Evolutionary conservation across 2,113 vertebrate species (phyloP), one percentile per base, ranked within the genome.

Genomic region (Lota lota): DNA sequence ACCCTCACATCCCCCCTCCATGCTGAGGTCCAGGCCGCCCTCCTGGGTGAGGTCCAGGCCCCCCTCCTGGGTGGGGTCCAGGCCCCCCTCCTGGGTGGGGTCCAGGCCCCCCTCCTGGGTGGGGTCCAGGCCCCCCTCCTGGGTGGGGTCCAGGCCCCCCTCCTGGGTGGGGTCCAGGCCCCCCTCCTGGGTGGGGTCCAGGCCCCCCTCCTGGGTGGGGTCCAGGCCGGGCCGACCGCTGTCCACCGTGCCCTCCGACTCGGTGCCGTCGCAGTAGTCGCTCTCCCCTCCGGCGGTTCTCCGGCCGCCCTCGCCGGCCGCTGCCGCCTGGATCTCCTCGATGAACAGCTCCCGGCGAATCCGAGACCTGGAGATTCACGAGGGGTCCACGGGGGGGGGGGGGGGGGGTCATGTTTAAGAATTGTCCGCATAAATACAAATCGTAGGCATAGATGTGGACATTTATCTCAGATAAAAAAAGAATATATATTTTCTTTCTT

Each of bases 291-390:
- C 91, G 78, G 93, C 87, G 86, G 88, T 66, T 77, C 87, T 92
- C 10, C 91, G 78, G 22, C 87, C 91, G 17, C 93, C 93, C 53
- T 92, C 90, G 11, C 91, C 90, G 0, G 90, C 91, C 61, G 93
- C 93, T 61, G 94, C 93, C 64, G 94, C 93, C 85, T 96, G 95
- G 77, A 96, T 95, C 83, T 96, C 95, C 77, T 96, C 95, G 1
- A 95, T 93, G 79, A 95, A 96, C 59, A 95, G 92, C 82, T 96
- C 94, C 67, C 95, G 92, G 66, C 95, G 94, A 83, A 96, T 96
- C 76, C 95, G 94, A 83, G 95, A 96, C 88, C 95, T 96, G 74
- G 0, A 63, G 18, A 33, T 24, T 0, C 18, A 67, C 73, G 75
- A 93, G 89, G 3, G 12, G 50, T 47, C 15, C 68, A 94, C 94